These are phyloP conservation scores for Camponotus vicinus DNA, from an alignment of 1,140 invertebrate species.

Conservation along the genomic window DNA sequence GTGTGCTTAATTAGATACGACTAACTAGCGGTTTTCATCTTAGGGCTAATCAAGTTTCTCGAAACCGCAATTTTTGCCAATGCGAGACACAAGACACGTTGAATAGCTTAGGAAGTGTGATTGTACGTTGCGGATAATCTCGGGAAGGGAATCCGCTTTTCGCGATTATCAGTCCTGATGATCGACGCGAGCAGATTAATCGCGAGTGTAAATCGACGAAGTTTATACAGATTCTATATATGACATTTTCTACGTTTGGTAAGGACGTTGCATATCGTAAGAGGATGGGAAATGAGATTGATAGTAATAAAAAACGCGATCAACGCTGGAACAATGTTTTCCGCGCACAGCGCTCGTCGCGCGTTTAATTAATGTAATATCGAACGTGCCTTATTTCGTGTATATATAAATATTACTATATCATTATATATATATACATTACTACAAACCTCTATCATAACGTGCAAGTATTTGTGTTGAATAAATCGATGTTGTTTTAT, in stretches of 20 bases:
- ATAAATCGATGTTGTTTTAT: conserved; percentile 86
- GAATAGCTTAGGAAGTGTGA: conserved; percentile 31
- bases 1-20: conserved; percentile 71
- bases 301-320: conserved; percentile 68
- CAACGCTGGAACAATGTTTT: conserved; percentile 61
- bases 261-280: conserved; percentile 82
- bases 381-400: conserved; percentile 85
- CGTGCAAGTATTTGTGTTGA: conserved; percentile 84
- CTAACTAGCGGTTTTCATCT: conserved; percentile 58
- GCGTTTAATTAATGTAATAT: conserved; percentile 83
- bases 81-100: conserved; percentile 14
- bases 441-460: conserved; percentile 82
- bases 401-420: conserved; percentile 82
- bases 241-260: conserved; percentile 83
- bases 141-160: conserved; percentile 34
- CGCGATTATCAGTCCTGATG: conserved; percentile 50
- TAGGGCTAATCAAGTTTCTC: conserved; percentile 52
- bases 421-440: conserved; percentile 77
- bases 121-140: conserved; percentile 9
- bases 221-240: conserved; percentile 77
- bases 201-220: conserved; percentile 55
- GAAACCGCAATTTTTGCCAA: conserved; percentile 29
- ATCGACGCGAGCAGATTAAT: conserved; percentile 44
- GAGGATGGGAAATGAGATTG: conserved; percentile 62
- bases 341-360: conserved; percentile 66